These are phyloP conservation scores for Euwallacea fornicatus DNA, from an alignment of 1,140 invertebrate species.

Conservation along the genomic window DNA sequence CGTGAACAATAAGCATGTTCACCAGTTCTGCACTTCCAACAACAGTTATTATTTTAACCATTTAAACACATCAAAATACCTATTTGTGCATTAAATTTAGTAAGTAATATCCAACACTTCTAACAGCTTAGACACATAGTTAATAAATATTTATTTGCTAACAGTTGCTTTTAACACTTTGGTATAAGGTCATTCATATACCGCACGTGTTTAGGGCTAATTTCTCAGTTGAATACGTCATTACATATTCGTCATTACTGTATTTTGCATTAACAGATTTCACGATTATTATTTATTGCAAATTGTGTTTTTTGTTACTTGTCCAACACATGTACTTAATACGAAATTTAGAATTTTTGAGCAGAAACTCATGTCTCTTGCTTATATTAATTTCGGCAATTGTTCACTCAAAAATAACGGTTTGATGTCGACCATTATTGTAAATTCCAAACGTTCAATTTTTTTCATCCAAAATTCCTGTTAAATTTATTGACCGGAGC, in stretches of 20 bases:
- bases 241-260: no score
- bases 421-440: background rate
- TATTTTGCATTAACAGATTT: no score
- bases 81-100: background rate
- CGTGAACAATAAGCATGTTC: no score
- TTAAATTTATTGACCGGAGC: slow-evolving; percentile 24
- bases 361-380: background rate
- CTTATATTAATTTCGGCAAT: background rate
- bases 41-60: background rate
- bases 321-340: background rate
- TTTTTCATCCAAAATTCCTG: slow-evolving; percentile 19
- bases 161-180: slow-evolving; percentile 19
- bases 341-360: no score
- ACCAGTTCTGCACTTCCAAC: no score
- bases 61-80: background rate
- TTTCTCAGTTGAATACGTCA: no score
- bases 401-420: background rate
- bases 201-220: background rate
- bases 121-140: slow-evolving; percentile 1
- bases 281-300: no score
- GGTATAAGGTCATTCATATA: background rate
- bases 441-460: slow-evolving; percentile 10
- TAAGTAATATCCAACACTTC: background rate
- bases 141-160: slow-evolving; percentile 11
- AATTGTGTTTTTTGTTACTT: background rate